A percentile compares a stretch with the other conserved stretches of the same genome.
phyloP scores from a whole-genome alignment of 37 sponge, comb jelly and placozoan genomes.

The Eunapius fragilis region DNA sequence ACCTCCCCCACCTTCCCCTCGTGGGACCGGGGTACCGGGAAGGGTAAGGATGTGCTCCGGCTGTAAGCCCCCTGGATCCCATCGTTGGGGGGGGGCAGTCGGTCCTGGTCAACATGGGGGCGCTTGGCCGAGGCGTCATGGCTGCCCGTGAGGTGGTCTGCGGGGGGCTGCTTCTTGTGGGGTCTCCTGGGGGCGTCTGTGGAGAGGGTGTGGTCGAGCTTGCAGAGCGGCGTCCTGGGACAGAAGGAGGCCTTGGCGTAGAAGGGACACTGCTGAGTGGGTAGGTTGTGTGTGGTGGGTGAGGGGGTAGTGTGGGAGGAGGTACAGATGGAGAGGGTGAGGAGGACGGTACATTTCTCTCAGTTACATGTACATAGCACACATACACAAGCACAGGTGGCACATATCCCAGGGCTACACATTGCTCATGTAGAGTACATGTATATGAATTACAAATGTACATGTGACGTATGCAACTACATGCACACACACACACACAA shows the following conservation, averaged over 20 bases:
- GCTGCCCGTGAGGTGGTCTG: not conserved
- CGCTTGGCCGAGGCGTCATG: not conserved
- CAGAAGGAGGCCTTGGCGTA: slow-evolving; percentile 49
- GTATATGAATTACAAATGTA: not conserved
- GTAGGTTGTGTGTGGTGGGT: not conserved
- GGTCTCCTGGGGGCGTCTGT: not conserved
- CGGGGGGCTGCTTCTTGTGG: not conserved
- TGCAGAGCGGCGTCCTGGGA: slow-evolving; percentile 40
- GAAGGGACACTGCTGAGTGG: slow-evolving; percentile 36
- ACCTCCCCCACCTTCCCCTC: not conserved
- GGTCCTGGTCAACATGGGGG: not conserved
- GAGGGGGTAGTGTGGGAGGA: not conserved
- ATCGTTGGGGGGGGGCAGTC: not conserved
- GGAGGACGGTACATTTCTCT: too few relatives aligned
- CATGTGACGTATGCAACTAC: not conserved
- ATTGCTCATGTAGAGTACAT: slow-evolving; percentile 1
- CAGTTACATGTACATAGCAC: not conserved
- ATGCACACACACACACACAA: slow-evolving; percentile 9
- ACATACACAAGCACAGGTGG: not conserved
- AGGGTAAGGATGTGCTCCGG: not conserved
- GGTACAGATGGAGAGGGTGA: not conserved
- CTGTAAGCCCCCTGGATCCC: not conserved
- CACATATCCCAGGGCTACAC: too few relatives aligned
- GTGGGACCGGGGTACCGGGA: too few relatives aligned
- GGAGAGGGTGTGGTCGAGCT: slow-evolving; percentile 23